Evolutionary conservation across 2,797 vertebrate species (phyloP), one percentile per base, ranked within the genome.

Genomic region (Oophaga sylvatica): DNA sequence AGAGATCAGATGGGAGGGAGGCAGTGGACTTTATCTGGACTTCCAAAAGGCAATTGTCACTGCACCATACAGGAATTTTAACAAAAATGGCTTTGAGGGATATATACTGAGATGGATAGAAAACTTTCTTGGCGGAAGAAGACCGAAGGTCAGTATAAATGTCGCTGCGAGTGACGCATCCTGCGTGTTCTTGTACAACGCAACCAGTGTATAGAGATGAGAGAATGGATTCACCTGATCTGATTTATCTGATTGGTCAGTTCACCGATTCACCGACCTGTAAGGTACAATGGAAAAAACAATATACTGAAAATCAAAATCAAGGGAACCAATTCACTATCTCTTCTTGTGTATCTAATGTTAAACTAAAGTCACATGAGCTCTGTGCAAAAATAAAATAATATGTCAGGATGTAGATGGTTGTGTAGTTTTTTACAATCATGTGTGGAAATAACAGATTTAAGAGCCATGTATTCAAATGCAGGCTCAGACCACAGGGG

Each of bases 1-100:
- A 89, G 88, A 89, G 88, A 89, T 76, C 88, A 89, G 57, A 89
- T 89, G 88, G 88, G 88, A 89, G 88, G 88, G 88, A 89, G 88
- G 88, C 88, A 89, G 88, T 89, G 88, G 88, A 89, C 84, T 89
- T 83, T 89, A 86, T 87, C 84, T 89, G 88, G 88, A 89, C 88
- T 89, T 89, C 88, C 88, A 89, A 87, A 89, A 89, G 84, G 75
- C 88, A 89, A 83, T 89, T 87, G 88, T 62, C 84, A 83, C 80
- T 84, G 81, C 83, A 84, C 84, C 78, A 86, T 77, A 89, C 84
- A 89, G 84, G 88, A 89, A 87, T 89, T 83, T 86, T 89, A 83
- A 89, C 88, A 89, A 89, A 86, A 83, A 89, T 89, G 88, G 88
- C 88, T 73, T 89, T 86, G 88, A 89, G 88, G 84, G 88, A 89